Conservation (phyloP, 2,113 vertebrate genomes). For the Peromyscus maniculatus region DNA sequence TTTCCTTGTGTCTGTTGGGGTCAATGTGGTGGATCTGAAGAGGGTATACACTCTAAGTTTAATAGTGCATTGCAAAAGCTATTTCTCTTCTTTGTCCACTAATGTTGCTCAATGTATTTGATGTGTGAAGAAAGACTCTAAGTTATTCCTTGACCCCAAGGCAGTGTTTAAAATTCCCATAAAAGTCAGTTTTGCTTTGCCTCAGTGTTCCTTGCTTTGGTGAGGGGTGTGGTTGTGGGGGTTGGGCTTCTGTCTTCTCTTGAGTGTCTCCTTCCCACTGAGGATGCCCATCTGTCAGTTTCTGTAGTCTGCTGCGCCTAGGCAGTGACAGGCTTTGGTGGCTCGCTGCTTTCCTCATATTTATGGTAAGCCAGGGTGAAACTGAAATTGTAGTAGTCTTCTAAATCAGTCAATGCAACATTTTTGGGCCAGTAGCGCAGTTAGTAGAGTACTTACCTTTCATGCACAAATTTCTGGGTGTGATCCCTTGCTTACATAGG, state of each 20-base stretch:
- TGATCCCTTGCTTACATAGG: not conserved
- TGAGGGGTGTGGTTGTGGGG: not conserved
- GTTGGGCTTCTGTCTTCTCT: not conserved
- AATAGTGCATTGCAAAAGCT: not conserved
- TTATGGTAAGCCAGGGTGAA: not conserved
- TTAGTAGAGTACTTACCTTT: not conserved
- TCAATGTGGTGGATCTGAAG: conserved; percentile 16
- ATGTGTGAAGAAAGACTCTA: conserved; percentile 6
- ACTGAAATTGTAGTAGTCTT: not conserved
- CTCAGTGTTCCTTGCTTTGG: not conserved
- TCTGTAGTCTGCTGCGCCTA: not conserved
- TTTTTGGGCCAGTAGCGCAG: not conserved
- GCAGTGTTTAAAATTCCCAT: conserved; percentile 58
- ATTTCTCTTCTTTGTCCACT: not conserved
- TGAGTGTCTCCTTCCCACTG: not conserved
- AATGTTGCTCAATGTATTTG: conserved; percentile 50
- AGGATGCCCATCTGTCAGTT: not conserved
- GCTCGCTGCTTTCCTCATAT: not conserved
- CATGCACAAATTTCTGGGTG: not conserved
- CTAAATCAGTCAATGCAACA: not conserved
- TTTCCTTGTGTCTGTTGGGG: conserved; percentile 35
- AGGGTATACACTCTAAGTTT: conserved; percentile 32
- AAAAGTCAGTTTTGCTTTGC: conserved; percentile 61
- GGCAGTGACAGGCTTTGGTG: not conserved
- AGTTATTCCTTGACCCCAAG: not conserved